Percentiles rank a stretch among this genome's conserved stretches.
These are phyloP conservation scores for Tarsius wallacei DNA, from an alignment of 2,797 vertebrate species.

Conservation along the genomic window DNA sequence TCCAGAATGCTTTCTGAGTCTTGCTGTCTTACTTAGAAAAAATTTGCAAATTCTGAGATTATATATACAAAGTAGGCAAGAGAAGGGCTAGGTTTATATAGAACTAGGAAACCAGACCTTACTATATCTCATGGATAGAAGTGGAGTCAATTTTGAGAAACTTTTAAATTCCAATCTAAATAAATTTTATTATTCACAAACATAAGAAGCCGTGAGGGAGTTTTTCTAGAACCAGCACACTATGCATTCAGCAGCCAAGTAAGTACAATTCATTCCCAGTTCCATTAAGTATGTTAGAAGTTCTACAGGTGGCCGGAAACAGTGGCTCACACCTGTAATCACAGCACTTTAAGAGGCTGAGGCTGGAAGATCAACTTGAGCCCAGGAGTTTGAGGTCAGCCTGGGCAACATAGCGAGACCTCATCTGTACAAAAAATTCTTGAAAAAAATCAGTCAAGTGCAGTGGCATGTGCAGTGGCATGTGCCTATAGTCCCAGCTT, in stretches of 20 bases:
- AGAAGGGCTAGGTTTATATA: neutral
- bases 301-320: accelerated
- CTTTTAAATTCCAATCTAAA: neutral
- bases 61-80: neutral
- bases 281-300: neutral
- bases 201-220: neutral
- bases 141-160: neutral
- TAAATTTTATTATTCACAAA: neutral
- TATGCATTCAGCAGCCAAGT: neutral
- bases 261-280: neutral
- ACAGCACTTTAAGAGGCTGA: too few relatives aligned
- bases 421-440: too few relatives aligned
- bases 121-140: neutral
- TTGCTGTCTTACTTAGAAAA: neutral
- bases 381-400: too few relatives aligned
- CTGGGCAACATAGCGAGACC: too few relatives aligned
- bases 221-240: neutral
- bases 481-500: too few relatives aligned
- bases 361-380: too few relatives aligned
- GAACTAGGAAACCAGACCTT: neutral
- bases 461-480: too few relatives aligned
- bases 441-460: too few relatives aligned
- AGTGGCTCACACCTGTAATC: too few relatives aligned
- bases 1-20: slow-evolving; percentile 17
- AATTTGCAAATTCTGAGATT: neutral